Evolutionary conservation across 2,113 vertebrate genomes (phyloP).

Genomic region (Upupa epops): DNA sequence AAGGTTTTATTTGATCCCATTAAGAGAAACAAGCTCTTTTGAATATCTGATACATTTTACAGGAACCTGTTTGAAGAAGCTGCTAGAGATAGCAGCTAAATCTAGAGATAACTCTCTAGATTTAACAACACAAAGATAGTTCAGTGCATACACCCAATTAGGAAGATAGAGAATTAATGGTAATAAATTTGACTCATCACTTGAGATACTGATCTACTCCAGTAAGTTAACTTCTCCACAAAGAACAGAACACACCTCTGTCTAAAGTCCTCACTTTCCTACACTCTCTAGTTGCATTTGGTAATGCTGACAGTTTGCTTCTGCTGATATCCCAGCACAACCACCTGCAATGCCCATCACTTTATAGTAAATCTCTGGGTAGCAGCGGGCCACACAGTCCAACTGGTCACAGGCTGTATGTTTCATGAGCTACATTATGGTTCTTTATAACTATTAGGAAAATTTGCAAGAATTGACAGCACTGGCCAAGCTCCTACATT

Average conservation of each 20-base stretch:
- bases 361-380: neutral
- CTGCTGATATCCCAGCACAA: neutral
- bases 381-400: neutral
- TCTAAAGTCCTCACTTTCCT: neutral
- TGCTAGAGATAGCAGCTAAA: no score
- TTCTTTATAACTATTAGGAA: neutral
- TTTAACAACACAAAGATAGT: neutral
- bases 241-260: neutral
- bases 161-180: neutral
- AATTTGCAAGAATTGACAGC: neutral
- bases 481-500: accelerated
- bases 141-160: accelerated
- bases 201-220: neutral
- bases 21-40: neutral
- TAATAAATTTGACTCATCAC: neutral
- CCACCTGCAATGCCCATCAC: neutral
- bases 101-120: neutral
- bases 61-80: neutral
- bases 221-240: neutral
- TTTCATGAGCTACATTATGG: neutral
- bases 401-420: neutral
- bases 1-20: neutral
- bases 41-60: neutral
- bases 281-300: neutral
- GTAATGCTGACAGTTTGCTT: neutral